Evolutionary conservation across 37 sponge, comb jelly and placozoan species (phyloP).

Genomic region (Aphrocallistes beatrix): DNA sequence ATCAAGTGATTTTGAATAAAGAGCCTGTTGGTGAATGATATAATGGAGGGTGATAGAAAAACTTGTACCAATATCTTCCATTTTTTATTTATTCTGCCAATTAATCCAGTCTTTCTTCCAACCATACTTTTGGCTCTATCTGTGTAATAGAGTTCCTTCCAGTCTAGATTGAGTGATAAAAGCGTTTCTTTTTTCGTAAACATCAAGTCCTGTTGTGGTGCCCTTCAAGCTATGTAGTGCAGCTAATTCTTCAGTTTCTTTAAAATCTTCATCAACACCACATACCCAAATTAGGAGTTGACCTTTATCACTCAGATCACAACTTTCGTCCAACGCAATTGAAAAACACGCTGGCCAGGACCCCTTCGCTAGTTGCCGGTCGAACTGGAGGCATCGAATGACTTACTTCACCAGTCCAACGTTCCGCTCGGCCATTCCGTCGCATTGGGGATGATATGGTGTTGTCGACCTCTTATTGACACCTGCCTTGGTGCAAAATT

Average conservation of each 20-base stretch:
- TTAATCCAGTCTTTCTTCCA: conserved; percentile 13
- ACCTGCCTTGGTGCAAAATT: no score
- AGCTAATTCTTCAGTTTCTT: conserved; percentile 12
- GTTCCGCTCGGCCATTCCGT: no score
- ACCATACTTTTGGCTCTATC: conserved; percentile 17
- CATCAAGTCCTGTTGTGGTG: no score
- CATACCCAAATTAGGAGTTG: neutral
- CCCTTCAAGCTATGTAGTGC: conserved; percentile 19
- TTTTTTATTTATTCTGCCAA: neutral
- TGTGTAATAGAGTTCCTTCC: conserved; percentile 17
- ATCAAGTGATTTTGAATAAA: conserved; percentile 7
- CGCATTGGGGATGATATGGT: no score
- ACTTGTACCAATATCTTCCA: conserved; percentile 9
- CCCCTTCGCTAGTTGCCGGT: no score
- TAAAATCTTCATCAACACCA: neutral
- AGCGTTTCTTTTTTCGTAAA: no score
- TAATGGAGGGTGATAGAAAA: conserved; percentile 10
- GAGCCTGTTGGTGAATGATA: conserved; percentile 16
- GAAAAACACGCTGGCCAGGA: no score
- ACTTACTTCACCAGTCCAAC: no score
- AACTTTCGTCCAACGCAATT: conserved; percentile 16
- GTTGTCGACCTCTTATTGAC: no score
- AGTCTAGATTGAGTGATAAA: neutral
- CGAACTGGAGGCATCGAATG: no score
- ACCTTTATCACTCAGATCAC: conserved; percentile 18